Evolutionary conservation across 2,113 vertebrate species (phyloP).

Genomic region (Calyptommatus sinebrachiatus): DNA sequence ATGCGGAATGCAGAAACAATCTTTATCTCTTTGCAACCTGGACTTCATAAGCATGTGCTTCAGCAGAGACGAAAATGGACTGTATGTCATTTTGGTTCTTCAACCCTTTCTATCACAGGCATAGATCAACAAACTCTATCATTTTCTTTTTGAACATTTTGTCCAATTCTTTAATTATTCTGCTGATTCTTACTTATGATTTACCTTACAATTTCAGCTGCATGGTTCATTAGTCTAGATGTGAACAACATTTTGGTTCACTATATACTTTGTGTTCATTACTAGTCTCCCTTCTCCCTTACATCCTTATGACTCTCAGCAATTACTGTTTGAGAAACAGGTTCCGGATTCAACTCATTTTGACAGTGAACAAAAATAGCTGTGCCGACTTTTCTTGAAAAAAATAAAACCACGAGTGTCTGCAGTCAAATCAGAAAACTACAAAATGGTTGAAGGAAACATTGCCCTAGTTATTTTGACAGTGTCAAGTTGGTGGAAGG

Average conservation of each 20-base stretch:
- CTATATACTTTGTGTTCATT: not conserved
- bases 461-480: slow-evolving; percentile 43
- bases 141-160: too few species aligned
- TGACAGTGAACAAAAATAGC: slow-evolving; percentile 25
- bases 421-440: not conserved
- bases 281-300: not conserved
- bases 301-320: not conserved
- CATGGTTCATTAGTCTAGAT: not conserved
- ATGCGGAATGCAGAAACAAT: too few species aligned
- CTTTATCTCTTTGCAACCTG: too few species aligned
- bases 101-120: too few species aligned
- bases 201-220: not conserved
- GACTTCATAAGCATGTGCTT: too few species aligned
- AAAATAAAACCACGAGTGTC: not conserved
- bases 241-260: not conserved
- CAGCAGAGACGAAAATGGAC: too few species aligned
- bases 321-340: not conserved
- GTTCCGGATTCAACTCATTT: slow-evolving; percentile 3
- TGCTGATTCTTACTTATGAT: not conserved
- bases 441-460: slow-evolving; percentile 8
- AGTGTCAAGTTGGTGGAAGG: slow-evolving; percentile 9
- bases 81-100: too few species aligned
- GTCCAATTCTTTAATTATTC: too few species aligned
- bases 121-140: too few species aligned
- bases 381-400: not conserved